Evolutionary conservation across 2,888 invertebrate species (phyloP), one percentile per base, ranked within the genome.

Genomic region (Yponomeuta plumbellus): DNA sequence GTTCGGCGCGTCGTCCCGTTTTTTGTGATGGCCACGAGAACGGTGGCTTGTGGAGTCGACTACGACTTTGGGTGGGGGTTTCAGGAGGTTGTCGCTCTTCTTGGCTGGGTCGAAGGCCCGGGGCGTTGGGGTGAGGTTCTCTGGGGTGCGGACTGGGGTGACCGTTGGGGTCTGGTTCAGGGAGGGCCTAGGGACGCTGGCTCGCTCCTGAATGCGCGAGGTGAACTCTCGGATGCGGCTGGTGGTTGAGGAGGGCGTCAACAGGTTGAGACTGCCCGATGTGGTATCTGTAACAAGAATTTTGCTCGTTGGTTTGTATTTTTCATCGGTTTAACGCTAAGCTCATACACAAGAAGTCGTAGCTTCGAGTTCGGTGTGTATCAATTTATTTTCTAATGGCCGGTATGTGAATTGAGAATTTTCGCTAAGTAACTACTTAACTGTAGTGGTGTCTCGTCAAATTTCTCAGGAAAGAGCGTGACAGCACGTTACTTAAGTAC

Each of bases 241-340:
- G 67, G 93, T 92, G 8, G 93, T 92, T 1, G 93, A 94, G 13
- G 93, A 91, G 20, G 94, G 94, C 61, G 94, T 93, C 66, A 93
- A 85, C 74, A 93, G 91, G 80, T 93, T 94, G 74, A 93, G 78
- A 72, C 94, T 94, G 75, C 93, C 93, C 66, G 94, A 94, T 73
- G 93, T 94, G 76, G 92, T 92, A 86, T 92, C 92, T 92, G 86
- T 0, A 86, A 85, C 64, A 56, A 70, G 22, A 21, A 20, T 11
- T 20, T 21, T 11, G 34, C 5, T 26, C 23, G 21, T 23, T 61
- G n/a, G 11, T n/a, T n/a, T 22, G 61, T 22, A 22, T 2, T 61
- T 61, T 61, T 21, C 5, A n/a, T n/a, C n/a, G n/a, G n/a, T n/a
- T n/a, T n/a, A n/a, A n/a, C n/a, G n/a, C n/a, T n/a, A n/a, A n/a